Evolutionary conservation across 2,797 vertebrate genomes (phyloP).

Genomic region (Xiphophorus birchmanni): DNA sequence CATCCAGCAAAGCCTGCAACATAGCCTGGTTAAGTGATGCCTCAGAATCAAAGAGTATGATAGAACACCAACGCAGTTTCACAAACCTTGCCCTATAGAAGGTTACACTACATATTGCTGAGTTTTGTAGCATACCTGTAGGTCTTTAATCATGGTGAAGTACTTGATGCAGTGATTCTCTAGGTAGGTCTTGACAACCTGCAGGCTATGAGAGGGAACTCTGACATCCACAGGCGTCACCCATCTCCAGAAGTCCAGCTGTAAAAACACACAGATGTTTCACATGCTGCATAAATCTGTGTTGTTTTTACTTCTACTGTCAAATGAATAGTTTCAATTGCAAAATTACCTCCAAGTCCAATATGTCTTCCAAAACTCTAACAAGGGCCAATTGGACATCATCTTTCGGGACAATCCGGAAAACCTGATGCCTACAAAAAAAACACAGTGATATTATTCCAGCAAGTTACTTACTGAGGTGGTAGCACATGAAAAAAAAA

Average conservation of each 20-base stretch:
- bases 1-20: slow-evolving; percentile 80
- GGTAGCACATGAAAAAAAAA: not conserved
- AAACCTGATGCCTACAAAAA: slow-evolving; percentile 88
- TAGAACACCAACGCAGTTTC: not conserved
- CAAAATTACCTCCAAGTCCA: slow-evolving; percentile 79
- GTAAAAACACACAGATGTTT: slow-evolving; percentile 3
- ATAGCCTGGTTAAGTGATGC: not conserved
- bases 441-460: not conserved
- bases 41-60: not conserved
- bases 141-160: slow-evolving; percentile 86
- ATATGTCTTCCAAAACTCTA: slow-evolving; percentile 79
- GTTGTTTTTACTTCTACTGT: not conserved
- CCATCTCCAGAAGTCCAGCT: slow-evolving; percentile 92
- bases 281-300: not conserved
- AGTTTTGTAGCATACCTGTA: slow-evolving; percentile 82
- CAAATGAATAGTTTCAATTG: not conserved
- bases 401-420: slow-evolving; percentile 79
- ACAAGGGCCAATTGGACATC: slow-evolving; percentile 81
- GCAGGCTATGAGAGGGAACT: slow-evolving; percentile 85
- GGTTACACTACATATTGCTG: not conserved
- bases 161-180: slow-evolving; percentile 78
- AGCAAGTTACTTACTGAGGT: not conserved
- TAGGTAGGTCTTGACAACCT: slow-evolving; percentile 85
- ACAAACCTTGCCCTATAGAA: not conserved
- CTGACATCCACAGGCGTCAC: slow-evolving; percentile 85